A percentile compares a stretch with the other conserved stretches of the same genome.
phyloP scores from a whole-genome alignment of 2,888 invertebrate species.

The Netelia inedita region DNA sequence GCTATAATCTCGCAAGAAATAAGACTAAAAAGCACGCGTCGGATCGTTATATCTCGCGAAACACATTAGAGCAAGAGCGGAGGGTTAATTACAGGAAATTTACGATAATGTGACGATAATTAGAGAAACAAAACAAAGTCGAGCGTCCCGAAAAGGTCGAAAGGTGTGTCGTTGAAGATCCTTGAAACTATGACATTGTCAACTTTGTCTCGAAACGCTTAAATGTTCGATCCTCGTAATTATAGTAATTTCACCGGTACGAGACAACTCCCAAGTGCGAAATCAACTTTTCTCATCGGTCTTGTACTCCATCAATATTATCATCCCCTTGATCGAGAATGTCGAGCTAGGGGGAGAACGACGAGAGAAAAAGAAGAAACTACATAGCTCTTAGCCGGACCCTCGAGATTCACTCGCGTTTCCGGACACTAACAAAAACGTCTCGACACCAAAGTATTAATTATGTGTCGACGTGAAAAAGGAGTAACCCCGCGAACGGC shows the following conservation, averaged over 20 bases:
- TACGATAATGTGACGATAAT: constrained; percentile 12
- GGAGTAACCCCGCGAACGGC: neutral
- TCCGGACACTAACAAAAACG: neutral
- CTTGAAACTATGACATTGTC: neutral
- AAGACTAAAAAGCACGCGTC: constrained; percentile 10
- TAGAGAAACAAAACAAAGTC: neutral
- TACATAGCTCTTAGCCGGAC: neutral
- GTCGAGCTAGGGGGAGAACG: too few relatives aligned
- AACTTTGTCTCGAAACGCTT: neutral
- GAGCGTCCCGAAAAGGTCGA: neutral
- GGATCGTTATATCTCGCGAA: constrained; percentile 27
- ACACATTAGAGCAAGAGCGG: constrained; percentile 25
- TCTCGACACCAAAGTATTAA: constrained; percentile 5
- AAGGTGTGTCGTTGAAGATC: neutral
- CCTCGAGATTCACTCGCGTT: neutral
- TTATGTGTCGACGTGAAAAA: constrained; percentile 21
- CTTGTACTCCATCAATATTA: neutral
- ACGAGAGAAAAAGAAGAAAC: neutral
- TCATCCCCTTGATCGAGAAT: neutral
- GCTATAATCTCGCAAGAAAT: constrained; percentile 3
- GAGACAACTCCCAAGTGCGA: neutral
- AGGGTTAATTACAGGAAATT: constrained; percentile 32
- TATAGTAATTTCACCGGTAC: neutral
- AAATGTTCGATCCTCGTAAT: neutral
- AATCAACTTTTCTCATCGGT: neutral